Conservation (phyloP, 2,797 vertebrate genomes). For the Acestrorhynchus altus region DNA sequence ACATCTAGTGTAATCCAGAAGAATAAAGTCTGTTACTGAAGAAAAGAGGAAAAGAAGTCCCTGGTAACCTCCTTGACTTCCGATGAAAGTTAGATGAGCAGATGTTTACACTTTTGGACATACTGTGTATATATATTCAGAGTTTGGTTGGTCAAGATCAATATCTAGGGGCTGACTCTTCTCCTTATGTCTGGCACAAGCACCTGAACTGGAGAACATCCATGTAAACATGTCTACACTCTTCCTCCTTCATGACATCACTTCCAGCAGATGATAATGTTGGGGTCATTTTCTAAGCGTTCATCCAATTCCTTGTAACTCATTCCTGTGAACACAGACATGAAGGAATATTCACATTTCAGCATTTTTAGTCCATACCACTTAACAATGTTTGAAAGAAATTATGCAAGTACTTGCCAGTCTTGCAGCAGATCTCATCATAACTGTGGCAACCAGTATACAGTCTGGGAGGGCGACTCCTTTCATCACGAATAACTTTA, state of each 20-base stretch:
- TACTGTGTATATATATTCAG: background rate
- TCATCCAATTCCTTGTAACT: slow-evolving; percentile 97
- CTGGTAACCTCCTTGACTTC: background rate
- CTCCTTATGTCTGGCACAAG: background rate
- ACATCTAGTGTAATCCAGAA: background rate
- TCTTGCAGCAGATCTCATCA: slow-evolving; percentile 99
- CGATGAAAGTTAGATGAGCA: background rate
- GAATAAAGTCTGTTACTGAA: background rate
- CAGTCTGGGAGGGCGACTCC: slow-evolving; percentile 88
- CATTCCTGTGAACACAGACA: slow-evolving; percentile 82
- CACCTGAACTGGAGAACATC: background rate
- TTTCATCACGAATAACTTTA: slow-evolving; percentile 87
- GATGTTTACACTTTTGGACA: background rate
- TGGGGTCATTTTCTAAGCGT: slow-evolving; percentile 95
- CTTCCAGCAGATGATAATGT: slow-evolving; percentile 98
- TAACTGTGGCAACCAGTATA: slow-evolving; percentile 97
- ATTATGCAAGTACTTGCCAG: slow-evolving; percentile 75
- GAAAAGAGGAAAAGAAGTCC: background rate
- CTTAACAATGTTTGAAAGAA: background rate
- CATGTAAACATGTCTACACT: slow-evolving; percentile 5
- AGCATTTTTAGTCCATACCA: slow-evolving; percentile 1
- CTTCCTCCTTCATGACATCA: slow-evolving; percentile 63
- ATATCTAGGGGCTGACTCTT: background rate
- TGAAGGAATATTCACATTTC: slow-evolving; percentile 35
- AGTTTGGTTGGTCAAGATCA: background rate